Evolutionary conservation across 2,113 vertebrate genomes (phyloP).

Genomic region (Stigmatopora argus): DNA sequence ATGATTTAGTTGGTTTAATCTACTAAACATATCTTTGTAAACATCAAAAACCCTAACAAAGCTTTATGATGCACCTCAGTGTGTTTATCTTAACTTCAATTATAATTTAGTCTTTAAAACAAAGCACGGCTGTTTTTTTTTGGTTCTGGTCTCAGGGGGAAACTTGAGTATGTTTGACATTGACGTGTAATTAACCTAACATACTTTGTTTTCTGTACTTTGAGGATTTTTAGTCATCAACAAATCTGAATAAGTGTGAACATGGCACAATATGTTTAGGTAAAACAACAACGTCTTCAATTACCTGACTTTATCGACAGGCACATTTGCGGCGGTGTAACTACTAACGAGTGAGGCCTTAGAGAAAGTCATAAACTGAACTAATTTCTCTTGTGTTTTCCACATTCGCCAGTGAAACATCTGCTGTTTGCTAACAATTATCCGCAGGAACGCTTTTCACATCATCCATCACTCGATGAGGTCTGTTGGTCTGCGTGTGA

Average conservation of each 20-base stretch:
- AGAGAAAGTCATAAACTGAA: background rate
- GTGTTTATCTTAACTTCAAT: no score
- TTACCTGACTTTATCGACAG: background rate
- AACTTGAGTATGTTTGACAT: no score
- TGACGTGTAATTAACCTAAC: no score
- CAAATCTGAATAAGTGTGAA: background rate
- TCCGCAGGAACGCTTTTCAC: background rate
- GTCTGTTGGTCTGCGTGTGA: background rate
- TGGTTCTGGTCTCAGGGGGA: no score
- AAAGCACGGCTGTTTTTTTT: no score
- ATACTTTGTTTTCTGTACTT: no score
- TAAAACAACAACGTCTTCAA: background rate
- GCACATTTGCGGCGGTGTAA: background rate
- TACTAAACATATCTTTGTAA: no score
- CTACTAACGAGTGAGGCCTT: background rate
- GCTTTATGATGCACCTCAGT: no score
- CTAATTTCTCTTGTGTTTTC: slow-evolving; percentile 9
- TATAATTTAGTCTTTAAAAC: no score
- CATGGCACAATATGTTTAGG: no score
- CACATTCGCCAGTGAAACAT: slow-evolving; percentile 1
- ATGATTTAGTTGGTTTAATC: no score
- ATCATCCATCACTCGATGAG: background rate
- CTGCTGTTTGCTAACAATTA: slow-evolving; percentile 13
- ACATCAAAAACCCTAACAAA: no score
- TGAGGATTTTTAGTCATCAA: background rate